phyloP scores from a whole-genome alignment of 2,113 vertebrate genomes.

The Orcinus orca region DNA sequence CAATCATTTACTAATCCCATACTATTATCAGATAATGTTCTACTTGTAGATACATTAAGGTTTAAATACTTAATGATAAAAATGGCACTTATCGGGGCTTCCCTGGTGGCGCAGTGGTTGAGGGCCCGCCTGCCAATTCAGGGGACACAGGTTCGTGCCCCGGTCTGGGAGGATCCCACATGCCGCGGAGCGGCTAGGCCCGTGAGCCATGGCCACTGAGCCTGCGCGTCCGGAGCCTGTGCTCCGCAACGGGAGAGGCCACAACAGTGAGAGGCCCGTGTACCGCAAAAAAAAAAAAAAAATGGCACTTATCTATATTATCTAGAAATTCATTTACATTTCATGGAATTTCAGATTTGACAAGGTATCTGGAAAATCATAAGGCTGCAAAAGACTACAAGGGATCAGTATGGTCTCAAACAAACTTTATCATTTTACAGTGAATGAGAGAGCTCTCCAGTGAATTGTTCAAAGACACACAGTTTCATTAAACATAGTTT shows the following conservation, averaged over 20 bases:
- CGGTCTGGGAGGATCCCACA: too few relatives aligned
- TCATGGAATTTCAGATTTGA: conserved; percentile 7
- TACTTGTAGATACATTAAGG: neutral
- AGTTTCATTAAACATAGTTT: neutral
- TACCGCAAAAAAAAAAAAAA: too few relatives aligned
- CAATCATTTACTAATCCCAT: neutral
- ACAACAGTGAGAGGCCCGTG: too few relatives aligned
- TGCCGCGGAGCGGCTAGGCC: too few relatives aligned
- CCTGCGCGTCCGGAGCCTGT: too few relatives aligned
- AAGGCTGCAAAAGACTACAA: neutral
- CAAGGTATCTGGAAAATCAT: neutral
- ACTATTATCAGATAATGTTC: neutral
- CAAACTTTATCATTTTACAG: neutral
- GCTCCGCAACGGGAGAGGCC: too few relatives aligned
- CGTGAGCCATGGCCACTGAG: too few relatives aligned
- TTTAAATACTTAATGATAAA: neutral
- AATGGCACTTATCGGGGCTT: neutral
- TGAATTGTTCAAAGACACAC: neutral
- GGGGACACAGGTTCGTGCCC: too few relatives aligned
- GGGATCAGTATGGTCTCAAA: neutral
- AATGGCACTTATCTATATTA: neutral
- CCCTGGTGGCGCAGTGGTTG: too few relatives aligned
- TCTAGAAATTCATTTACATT: neutral
- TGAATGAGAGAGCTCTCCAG: neutral
- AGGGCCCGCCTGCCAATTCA: too few relatives aligned